Conservation (phyloP, 2,888 invertebrate species). For the Agrilus mali region DNA sequence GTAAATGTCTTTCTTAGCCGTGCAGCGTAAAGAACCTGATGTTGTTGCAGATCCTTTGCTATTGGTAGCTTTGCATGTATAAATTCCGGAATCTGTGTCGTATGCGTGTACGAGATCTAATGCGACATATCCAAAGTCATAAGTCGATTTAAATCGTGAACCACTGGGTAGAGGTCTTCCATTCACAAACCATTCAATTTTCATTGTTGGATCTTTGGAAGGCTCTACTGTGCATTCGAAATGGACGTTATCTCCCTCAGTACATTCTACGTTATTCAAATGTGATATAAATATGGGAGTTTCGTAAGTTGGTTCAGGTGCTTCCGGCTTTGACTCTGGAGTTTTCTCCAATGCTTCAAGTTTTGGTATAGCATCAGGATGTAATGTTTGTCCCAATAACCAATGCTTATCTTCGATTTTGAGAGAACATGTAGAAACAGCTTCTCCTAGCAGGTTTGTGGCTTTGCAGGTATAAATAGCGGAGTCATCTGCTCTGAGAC, state of each 20-base stretch:
- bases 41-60: constrained; percentile 82
- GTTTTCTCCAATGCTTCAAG: constrained; percentile 79
- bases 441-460: constrained; percentile 85
- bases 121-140: constrained; percentile 93
- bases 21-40: constrained; percentile 77
- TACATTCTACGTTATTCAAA: constrained; percentile 78
- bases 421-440: constrained; percentile 80
- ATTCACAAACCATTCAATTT: constrained; percentile 91
- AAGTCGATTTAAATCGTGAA: constrained; percentile 80
- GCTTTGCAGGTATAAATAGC: constrained; percentile 94
- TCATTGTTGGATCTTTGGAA: constrained; percentile 79
- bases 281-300: constrained; percentile 83
- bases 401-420: constrained; percentile 84
- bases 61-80: constrained; percentile 82
- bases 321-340: constrained; percentile 49
- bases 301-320: constrained; percentile 68
- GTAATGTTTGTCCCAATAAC: constrained; percentile 75
- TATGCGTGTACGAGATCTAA: constrained; percentile 80
- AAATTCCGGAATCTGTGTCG: constrained; percentile 85
- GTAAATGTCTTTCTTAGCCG: constrained; percentile 65
- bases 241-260: constrained; percentile 77
- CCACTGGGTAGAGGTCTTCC: constrained; percentile 80
- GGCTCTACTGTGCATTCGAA: constrained; percentile 90
- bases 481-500: constrained; percentile 78
- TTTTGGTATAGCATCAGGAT: constrained; percentile 78